Evolutionary conservation across 2,113 vertebrate species (phyloP), one percentile per base, ranked within the genome.

Genomic region (Rhabdornis inornatus): DNA sequence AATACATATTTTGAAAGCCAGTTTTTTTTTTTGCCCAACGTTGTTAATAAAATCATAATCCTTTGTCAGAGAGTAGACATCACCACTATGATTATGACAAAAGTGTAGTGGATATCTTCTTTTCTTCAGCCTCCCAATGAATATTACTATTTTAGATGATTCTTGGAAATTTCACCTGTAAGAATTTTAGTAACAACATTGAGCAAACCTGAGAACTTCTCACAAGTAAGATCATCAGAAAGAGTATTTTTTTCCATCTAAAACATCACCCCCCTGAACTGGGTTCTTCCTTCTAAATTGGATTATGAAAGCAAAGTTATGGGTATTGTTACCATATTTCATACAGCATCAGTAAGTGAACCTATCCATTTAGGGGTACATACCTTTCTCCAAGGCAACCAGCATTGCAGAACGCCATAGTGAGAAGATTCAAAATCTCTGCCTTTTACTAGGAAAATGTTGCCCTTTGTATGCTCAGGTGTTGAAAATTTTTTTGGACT

Each of bases 1-100:
- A 85, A 44, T 13, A 2, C 11, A 1, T 59, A 47, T 66, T 60
- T 68, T 37, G 39, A 52, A 70, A 86, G 69, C 23, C 2, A 69
- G 2, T 0, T 5, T 17, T 53, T 39, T 39, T 44, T 49, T 49
- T 35, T 61, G 6, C 2, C 6, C 3, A 8, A 0, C 49, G 2
- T 42, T 76, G 11, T 23, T 71, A 64, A 69, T 65, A 87, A 23
- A 75, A 39, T 75, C 6, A 52, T 44, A 74, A 56, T 61, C 11
- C 4, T 84, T 12, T 52, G 2, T 53, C 30, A 72, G 33, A 23
- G 7, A 84, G 7, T 10, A 82, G 42, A 66, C 5, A n/a, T 49
- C 11, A 70, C 4, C 8, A 57, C 30, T 69, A 42, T n/a, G 13
- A 56, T 59, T 60, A 40, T 33, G 17, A 66, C 3, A 53, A 28